These are phyloP conservation scores for Platycercus adscitus DNA, from an alignment of 2,113 vertebrate species.

Conservation along the genomic window DNA sequence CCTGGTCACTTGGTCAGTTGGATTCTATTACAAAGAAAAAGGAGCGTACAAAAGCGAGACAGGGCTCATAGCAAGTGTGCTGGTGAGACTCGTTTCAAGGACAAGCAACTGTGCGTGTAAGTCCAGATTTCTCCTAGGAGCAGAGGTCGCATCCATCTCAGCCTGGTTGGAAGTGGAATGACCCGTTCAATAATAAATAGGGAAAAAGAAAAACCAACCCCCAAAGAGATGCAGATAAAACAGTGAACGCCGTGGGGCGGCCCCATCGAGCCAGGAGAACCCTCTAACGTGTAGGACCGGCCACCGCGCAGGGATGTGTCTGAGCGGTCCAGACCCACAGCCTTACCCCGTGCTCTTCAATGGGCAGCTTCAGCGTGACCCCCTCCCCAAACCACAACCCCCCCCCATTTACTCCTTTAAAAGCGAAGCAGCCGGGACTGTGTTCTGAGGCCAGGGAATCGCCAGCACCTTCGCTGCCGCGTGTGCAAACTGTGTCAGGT, in stretches of 20 bases:
- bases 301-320: not conserved
- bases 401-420: not conserved
- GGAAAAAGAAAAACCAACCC: not conserved
- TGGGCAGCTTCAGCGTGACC: not conserved
- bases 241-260: conserved; percentile 1
- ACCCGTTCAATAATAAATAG: conserved; percentile 80
- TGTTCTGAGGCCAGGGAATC: conserved; percentile 65
- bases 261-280: not conserved
- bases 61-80: conserved; percentile 75
- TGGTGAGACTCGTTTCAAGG: conserved; percentile 78
- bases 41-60: conserved; percentile 72
- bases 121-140: conserved; percentile 70
- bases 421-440: conserved; percentile 53
- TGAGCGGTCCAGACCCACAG: not conserved
- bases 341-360: not conserved
- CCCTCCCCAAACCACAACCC: conserved; percentile 19
- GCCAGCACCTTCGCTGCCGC: conserved; percentile 41
- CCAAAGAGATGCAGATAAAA: conserved; percentile 55
- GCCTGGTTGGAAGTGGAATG: conserved; percentile 72
- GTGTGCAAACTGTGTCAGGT: conserved; percentile 76
- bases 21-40: conserved; percentile 67
- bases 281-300: not conserved
- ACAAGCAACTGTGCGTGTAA: conserved; percentile 69
- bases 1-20: conserved; percentile 67
- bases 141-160: conserved; percentile 59